phyloP scores from a whole-genome alignment of 1,140 invertebrate genomes.

The Radopholus similis region DNA sequence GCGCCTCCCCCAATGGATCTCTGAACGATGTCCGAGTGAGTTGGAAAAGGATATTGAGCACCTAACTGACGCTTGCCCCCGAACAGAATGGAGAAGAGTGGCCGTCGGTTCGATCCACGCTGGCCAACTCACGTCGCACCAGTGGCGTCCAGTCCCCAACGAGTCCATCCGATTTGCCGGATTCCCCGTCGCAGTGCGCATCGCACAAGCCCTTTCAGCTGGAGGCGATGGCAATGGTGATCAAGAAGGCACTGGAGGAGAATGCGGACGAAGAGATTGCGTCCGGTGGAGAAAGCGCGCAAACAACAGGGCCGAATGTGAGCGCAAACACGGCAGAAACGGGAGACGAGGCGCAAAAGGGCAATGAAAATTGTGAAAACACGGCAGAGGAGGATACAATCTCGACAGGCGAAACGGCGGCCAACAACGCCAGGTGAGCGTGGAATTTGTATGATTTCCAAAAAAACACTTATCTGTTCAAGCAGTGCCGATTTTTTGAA shows the following conservation, averaged over 20 bases:
- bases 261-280: background rate
- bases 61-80: too few relatives aligned
- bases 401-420: background rate
- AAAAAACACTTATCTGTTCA: too few relatives aligned
- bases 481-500: background rate
- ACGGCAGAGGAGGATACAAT: background rate
- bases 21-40: too few relatives aligned
- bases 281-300: background rate
- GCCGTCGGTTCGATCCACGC: background rate
- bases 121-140: background rate
- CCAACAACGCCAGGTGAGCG: background rate
- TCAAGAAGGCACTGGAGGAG: conserved; percentile 10
- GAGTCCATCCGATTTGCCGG: conserved; percentile 24
- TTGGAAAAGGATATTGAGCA: too few relatives aligned
- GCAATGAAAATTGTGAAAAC: background rate
- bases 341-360: background rate
- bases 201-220: conserved; percentile 9
- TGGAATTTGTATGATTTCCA: background rate
- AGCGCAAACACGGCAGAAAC: background rate
- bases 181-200: conserved; percentile 26
- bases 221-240: conserved; percentile 10
- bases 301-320: background rate
- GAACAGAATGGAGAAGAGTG: background rate
- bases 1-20: too few relatives aligned
- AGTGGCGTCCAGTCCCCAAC: conserved; percentile 21